Conservation (phyloP, 2,113 vertebrate species). For the Anhinga anhinga region DNA sequence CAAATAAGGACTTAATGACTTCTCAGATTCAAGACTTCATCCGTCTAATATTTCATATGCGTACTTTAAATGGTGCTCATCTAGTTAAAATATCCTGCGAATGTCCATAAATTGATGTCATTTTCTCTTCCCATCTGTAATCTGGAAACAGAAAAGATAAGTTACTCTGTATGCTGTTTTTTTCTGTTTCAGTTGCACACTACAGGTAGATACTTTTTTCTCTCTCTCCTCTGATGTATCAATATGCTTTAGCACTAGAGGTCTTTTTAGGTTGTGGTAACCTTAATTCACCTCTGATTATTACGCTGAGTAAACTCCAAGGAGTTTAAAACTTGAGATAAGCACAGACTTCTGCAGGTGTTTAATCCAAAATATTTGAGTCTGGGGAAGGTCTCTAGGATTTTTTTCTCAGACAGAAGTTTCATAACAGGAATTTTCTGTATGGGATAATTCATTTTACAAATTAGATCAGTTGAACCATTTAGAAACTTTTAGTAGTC, state of each 20-base stretch:
- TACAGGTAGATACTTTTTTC: background rate
- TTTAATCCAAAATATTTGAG: background rate
- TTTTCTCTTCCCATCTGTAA: conserved; percentile 23
- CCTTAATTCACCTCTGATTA: background rate
- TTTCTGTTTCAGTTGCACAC: background rate
- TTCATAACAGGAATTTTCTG: background rate
- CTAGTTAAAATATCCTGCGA: background rate
- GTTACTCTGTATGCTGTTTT: background rate
- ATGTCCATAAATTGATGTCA: background rate
- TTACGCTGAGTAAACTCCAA: background rate
- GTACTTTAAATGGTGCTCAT: background rate
- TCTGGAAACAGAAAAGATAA: background rate
- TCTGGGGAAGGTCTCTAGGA: background rate
- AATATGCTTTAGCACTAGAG: background rate
- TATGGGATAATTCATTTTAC: background rate
- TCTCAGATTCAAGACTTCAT: conserved; percentile 1
- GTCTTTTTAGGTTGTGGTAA: background rate
- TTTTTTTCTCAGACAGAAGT: background rate
- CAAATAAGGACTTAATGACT: conserved; percentile 34
- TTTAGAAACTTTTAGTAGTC: background rate
- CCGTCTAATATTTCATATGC: background rate
- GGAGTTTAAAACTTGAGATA: background rate
- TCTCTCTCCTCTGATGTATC: background rate
- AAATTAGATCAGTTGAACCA: background rate
- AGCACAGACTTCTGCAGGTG: background rate